Evolutionary conservation across 2,888 invertebrate species (phyloP).

Genomic region (Eupithecia tripunctaria): DNA sequence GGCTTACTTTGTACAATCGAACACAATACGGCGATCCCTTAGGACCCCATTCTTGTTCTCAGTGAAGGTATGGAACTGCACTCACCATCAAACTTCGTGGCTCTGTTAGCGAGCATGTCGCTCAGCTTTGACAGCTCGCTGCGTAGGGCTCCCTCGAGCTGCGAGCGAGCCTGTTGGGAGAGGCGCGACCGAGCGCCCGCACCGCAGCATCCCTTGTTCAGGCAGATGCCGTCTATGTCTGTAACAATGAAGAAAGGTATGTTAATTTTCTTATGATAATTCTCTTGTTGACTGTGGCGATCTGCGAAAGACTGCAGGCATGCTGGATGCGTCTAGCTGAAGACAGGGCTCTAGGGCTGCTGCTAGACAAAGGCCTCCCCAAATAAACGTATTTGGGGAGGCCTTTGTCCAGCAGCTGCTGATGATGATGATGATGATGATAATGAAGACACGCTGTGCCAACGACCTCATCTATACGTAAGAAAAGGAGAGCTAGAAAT

Average conservation of each 20-base stretch:
- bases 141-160: slow-evolving; percentile 89
- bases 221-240: slow-evolving; percentile 83
- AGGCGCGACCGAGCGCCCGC: slow-evolving; percentile 85
- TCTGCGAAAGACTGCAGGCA: no score
- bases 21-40: not conserved
- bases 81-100: slow-evolving; percentile 94
- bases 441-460: not conserved
- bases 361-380: no score
- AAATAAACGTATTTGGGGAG: no score
- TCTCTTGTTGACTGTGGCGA: no score
- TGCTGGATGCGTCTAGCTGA: no score
- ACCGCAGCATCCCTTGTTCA: slow-evolving; percentile 87
- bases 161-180: slow-evolving; percentile 87
- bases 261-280: no score
- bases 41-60: not conserved
- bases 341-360: no score
- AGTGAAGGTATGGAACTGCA: slow-evolving; percentile 42
- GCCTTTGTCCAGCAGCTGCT: no score
- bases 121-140: slow-evolving; percentile 91
- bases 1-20: not conserved
- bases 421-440: no score
- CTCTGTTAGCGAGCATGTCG: slow-evolving; percentile 89
- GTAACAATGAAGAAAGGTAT: slow-evolving; percentile 42
- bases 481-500: not conserved
- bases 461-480: not conserved